Evolutionary conservation across 1,140 invertebrate genomes (phyloP).

Genomic region (Phenacoccus solenopsis): DNA sequence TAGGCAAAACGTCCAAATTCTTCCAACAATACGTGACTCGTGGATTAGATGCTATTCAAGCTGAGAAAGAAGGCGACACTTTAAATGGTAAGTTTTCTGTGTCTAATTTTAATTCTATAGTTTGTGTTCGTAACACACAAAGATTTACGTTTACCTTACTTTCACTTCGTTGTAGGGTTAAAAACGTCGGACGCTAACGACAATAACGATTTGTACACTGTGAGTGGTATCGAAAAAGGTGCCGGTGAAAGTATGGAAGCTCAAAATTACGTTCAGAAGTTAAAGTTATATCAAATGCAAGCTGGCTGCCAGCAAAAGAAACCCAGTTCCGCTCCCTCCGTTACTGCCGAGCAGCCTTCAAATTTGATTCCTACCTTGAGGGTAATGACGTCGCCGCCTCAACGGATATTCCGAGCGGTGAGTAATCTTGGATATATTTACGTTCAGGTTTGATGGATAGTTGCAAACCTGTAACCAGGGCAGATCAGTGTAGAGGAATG

Average conservation of each 20-base stretch:
- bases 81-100: neutral
- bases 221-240: neutral
- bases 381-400: neutral
- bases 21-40: slow-evolving; percentile 87
- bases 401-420: neutral
- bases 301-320: slow-evolving; percentile 5
- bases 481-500: no score
- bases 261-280: neutral
- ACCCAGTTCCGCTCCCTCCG: neutral
- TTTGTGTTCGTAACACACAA: no score
- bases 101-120: neutral
- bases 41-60: slow-evolving; percentile 66
- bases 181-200: neutral
- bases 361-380: slow-evolving; percentile 6
- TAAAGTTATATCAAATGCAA: slow-evolving; percentile 1
- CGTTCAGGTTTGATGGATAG: no score
- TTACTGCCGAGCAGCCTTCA: neutral
- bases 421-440: neutral
- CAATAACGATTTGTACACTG: neutral
- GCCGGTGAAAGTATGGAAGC: slow-evolving; percentile 4
- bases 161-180: neutral
- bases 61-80: neutral
- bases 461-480: no score
- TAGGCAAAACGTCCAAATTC: slow-evolving; percentile 75
- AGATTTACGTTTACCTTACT: neutral